Percentiles rank a stretch among this genome's conserved stretches.
Conservation (phyloP, 2,113 vertebrate genomes). For the Psittacara wagleri region DNA sequence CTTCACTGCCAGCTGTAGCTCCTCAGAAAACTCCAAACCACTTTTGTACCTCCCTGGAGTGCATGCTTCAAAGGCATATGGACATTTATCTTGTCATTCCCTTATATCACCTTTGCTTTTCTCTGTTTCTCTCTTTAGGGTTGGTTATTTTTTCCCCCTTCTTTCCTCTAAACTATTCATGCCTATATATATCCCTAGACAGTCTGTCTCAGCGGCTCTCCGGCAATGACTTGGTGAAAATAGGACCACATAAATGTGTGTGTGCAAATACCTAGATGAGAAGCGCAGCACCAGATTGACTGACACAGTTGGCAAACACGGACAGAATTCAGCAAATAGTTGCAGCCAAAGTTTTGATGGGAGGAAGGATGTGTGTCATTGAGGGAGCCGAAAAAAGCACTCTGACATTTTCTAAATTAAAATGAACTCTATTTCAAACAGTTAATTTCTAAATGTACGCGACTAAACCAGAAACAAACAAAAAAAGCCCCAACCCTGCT, state of each 20-base stretch:
- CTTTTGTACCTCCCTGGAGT: background rate
- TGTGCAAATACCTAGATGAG: background rate
- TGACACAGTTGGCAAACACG: background rate
- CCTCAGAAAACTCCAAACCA: background rate
- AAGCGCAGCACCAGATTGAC: background rate
- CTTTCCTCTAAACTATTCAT: background rate
- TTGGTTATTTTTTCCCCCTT: rapidly evolving
- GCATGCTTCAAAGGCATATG: background rate
- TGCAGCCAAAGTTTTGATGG: background rate
- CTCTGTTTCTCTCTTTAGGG: background rate
- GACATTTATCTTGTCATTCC: background rate
- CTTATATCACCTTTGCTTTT: background rate
- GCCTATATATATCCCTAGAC: background rate
- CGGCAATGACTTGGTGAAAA: background rate
- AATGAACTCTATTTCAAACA: background rate
- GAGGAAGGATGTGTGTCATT: rapidly evolving
- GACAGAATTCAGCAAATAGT: background rate
- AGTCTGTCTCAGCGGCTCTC: background rate
- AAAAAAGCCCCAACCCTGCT: background rate
- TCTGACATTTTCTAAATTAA: background rate
- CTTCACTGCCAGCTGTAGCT: background rate
- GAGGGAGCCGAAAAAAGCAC: background rate
- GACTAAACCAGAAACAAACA: background rate
- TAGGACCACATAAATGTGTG: background rate
- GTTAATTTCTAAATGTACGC: rapidly evolving